Percentiles rank a stretch among this genome's conserved stretches.
Evolutionary conservation across 2,113 vertebrate genomes (phyloP).

Genomic region (Murina feae): DNA sequence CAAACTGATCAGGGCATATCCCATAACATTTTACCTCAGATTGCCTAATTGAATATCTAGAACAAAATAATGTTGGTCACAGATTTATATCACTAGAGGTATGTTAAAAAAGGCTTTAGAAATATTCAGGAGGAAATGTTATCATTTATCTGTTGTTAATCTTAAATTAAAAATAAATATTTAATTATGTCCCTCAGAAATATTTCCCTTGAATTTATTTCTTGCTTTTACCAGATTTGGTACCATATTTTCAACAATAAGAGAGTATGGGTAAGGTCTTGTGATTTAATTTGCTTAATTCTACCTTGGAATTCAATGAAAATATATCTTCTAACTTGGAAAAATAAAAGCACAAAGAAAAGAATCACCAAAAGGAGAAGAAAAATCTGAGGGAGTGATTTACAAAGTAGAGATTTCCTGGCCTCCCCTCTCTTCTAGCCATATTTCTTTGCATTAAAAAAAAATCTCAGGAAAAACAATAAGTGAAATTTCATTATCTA

Average conservation of each 20-base stretch:
- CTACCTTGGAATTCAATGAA: neutral
- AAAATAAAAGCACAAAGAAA: neutral
- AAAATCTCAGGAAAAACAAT: neutral
- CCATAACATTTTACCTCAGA: neutral
- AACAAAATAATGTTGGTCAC: neutral
- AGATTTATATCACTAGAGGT: neutral
- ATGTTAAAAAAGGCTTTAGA: neutral
- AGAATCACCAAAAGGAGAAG: neutral
- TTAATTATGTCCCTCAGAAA: constrained; percentile 11
- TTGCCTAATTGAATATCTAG: neutral
- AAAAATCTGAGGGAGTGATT: neutral
- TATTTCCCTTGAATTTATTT: neutral
- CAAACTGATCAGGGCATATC: no score
- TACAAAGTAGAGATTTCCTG: neutral
- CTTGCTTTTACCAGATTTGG: neutral
- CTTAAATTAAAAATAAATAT: neutral
- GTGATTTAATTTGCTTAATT: constrained; percentile 1
- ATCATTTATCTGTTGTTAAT: neutral
- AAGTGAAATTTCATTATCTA: neutral
- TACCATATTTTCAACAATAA: neutral
- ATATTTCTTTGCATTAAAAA: neutral
- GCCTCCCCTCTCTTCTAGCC: neutral
- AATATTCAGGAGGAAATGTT: constrained; percentile 9
- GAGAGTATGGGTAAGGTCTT: neutral
- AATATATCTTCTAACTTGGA: neutral